phyloP scores from a whole-genome alignment of 2,888 invertebrate genomes.

The Xanthorhoe spadicearia region DNA sequence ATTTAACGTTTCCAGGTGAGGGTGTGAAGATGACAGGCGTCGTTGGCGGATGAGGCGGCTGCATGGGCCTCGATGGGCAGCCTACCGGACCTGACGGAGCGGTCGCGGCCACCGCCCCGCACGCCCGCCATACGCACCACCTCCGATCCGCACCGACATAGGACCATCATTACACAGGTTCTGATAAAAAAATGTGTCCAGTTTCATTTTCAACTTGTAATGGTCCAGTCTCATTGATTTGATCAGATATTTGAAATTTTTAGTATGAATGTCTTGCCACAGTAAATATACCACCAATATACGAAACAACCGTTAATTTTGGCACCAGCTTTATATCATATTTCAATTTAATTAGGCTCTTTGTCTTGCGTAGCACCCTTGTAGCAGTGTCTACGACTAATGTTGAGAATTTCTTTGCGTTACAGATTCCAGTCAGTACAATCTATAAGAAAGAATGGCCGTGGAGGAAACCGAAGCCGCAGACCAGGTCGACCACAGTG shows the following conservation, averaged over 20 bases:
- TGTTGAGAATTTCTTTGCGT: not conserved
- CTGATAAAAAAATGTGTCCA: too few relatives aligned
- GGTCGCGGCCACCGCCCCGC: constrained; percentile 71
- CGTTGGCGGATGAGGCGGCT: constrained; percentile 48
- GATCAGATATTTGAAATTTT: too few relatives aligned
- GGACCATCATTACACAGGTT: constrained; percentile 67
- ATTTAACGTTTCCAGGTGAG: constrained; percentile 4
- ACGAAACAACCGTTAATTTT: too few relatives aligned
- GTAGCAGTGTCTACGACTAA: not conserved
- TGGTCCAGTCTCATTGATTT: too few relatives aligned
- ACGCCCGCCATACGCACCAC: constrained; percentile 72
- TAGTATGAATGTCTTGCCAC: too few relatives aligned
- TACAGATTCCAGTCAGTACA: constrained; percentile 74
- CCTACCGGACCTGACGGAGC: constrained; percentile 82
- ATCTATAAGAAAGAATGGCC: constrained; percentile 80
- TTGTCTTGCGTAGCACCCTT: not conserved
- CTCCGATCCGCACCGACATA: constrained; percentile 77
- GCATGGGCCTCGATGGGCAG: constrained; percentile 84
- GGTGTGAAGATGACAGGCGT: constrained; percentile 13
- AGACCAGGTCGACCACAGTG: constrained; percentile 49
- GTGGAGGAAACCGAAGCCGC: constrained; percentile 72
- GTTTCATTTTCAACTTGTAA: too few relatives aligned
- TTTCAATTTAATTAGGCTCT: too few relatives aligned
- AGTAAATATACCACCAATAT: too few relatives aligned
- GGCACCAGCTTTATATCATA: too few relatives aligned